These are phyloP conservation scores for Cololabis saira DNA, from an alignment of 2,113 vertebrate species.

Conservation along the genomic window DNA sequence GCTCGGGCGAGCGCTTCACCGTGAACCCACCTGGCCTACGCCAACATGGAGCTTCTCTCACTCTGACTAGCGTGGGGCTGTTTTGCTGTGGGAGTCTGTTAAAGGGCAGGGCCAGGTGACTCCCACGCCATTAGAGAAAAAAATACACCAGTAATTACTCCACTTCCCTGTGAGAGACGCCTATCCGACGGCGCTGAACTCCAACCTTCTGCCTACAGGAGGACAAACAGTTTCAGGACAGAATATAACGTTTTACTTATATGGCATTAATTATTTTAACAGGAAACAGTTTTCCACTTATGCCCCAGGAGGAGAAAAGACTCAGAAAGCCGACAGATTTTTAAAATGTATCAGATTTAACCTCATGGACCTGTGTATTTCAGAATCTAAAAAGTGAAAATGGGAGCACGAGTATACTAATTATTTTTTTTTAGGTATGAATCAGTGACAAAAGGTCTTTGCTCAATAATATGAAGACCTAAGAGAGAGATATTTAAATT, in stretches of 20 bases:
- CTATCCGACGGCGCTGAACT: conserved; percentile 3
- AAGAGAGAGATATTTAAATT: no score
- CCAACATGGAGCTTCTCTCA: not conserved
- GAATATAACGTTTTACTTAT: conserved; percentile 14
- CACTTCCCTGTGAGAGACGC: not conserved
- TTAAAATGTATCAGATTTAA: not conserved
- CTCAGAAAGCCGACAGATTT: not conserved
- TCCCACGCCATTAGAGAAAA: conserved; percentile 23
- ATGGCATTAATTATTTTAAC: not conserved
- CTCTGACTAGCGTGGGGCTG: not conserved
- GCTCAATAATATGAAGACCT: no score
- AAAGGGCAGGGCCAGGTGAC: conserved; percentile 5
- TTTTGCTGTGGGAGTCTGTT: not conserved
- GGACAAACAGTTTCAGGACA: not conserved
- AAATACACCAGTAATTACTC: conserved; percentile 28
- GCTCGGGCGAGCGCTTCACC: not conserved
- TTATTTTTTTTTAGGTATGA: no score
- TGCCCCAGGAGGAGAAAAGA: not conserved
- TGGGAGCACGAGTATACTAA: no score
- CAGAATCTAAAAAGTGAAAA: not conserved
- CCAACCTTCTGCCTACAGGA: conserved; percentile 7
- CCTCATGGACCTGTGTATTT: not conserved
- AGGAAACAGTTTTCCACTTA: not conserved
- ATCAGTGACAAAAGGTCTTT: no score
- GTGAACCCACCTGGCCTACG: not conserved